Evolutionary conservation across 92 coral and sea anemone species (phyloP).

Genomic region (Epizoanthus fatuus): DNA sequence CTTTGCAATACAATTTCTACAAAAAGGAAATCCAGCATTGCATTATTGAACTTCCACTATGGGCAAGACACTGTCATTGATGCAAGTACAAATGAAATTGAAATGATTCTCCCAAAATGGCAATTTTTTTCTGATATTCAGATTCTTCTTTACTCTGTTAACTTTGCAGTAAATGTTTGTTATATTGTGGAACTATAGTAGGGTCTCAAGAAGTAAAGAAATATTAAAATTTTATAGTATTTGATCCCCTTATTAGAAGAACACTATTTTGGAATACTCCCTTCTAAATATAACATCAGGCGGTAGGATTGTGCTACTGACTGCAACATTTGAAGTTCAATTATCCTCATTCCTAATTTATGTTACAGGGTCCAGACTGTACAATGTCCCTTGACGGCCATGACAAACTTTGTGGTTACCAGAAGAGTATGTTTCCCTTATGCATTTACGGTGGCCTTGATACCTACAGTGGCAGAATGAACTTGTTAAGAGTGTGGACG

Average conservation of each 20-base stretch:
- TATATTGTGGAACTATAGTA: neutral
- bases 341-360: neutral
- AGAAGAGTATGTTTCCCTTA: slow-evolving; percentile 39
- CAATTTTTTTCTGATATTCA: no score
- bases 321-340: neutral
- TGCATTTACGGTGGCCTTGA: slow-evolving; percentile 43
- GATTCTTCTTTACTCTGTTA: neutral
- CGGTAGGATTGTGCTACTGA: neutral
- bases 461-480: slow-evolving; percentile 42
- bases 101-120: no score
- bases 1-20: no score
- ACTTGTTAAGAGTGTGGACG: slow-evolving; percentile 39
- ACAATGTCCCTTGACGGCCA: no score
- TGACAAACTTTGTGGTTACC: slow-evolving; percentile 15
- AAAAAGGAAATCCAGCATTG: no score
- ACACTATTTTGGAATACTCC: slow-evolving; percentile 16
- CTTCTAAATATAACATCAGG: slow-evolving; percentile 4
- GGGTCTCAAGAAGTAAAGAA: slow-evolving; percentile 4
- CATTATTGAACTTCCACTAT: no score
- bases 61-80: no score
- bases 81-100: no score
- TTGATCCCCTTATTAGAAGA: slow-evolving; percentile 7
- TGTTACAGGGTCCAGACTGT: slow-evolving; percentile 10
- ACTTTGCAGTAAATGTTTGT: neutral
- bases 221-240: neutral